Conservation (phyloP, 2,113 vertebrate species). For the Beaufortia kweichowensis region DNA sequence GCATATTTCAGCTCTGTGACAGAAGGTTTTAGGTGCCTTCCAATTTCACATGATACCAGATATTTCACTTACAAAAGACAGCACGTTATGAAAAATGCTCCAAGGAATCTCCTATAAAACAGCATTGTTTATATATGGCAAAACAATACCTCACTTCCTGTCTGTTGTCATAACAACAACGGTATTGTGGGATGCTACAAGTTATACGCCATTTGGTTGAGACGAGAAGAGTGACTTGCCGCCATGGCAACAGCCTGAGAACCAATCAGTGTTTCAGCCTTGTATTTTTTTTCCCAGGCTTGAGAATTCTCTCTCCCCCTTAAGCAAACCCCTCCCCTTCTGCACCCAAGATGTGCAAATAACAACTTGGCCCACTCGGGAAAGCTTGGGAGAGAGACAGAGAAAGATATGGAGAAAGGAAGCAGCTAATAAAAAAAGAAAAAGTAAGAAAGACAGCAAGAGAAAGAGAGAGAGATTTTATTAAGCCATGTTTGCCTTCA, state of each 20-base stretch:
- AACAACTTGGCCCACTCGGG: constrained; percentile 51
- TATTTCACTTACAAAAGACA: neutral
- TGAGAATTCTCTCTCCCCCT: constrained; percentile 10
- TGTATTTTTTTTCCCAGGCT: constrained; percentile 23
- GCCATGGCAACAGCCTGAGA: constrained; percentile 63
- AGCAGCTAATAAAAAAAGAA: neutral
- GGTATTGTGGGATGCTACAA: constrained; percentile 51
- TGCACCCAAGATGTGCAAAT: constrained; percentile 34
- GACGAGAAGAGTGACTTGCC: constrained; percentile 57
- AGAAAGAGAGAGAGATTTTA: neutral
- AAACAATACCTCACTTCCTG: constrained; percentile 60
- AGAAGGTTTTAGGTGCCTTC: neutral
- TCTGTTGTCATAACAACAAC: constrained; percentile 72
- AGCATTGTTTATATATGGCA: constrained; percentile 58
- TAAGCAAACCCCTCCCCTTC: constrained; percentile 15
- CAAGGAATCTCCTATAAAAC: too few species aligned
- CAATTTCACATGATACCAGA: neutral
- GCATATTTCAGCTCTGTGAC: neutral
- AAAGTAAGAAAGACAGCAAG: neutral
- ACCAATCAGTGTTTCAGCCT: constrained; percentile 55
- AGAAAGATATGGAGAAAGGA: neutral
- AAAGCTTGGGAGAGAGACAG: constrained; percentile 27
- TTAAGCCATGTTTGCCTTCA: constrained; percentile 20
- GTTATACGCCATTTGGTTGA: constrained; percentile 52
- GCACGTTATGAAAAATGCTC: too few species aligned